Evolutionary conservation across 2,113 vertebrate species (phyloP).

Genomic region (Coptodon bakossiorum): DNA sequence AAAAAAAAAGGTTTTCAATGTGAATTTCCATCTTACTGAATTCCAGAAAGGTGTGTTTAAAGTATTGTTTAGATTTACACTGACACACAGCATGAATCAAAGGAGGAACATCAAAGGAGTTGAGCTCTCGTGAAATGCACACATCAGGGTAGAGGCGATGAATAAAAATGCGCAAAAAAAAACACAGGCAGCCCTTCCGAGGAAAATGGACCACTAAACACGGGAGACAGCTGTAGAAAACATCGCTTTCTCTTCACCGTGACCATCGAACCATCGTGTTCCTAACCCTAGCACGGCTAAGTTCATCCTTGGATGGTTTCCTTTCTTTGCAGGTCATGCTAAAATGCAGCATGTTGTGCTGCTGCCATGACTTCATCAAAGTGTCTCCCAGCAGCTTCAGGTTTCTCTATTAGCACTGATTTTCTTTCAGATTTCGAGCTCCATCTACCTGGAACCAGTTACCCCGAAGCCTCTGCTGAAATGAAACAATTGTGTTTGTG

Average conservation of each 20-base stretch:
- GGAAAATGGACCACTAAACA: background rate
- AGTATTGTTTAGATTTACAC: background rate
- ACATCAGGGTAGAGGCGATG: background rate
- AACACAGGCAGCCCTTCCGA: fast-evolving
- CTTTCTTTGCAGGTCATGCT: background rate
- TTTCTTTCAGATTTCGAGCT: constrained; percentile 22
- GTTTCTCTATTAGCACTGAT: constrained; percentile 11
- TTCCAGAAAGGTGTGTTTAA: background rate
- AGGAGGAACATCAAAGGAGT: background rate
- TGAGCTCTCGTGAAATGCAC: background rate
- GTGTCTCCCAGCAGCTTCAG: background rate
- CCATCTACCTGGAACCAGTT: constrained; percentile 15
- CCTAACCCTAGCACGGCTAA: background rate
- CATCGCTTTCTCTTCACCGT: background rate
- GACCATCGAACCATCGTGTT: background rate
- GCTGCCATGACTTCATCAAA: background rate
- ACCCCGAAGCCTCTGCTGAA: background rate
- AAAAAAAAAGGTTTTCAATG: background rate
- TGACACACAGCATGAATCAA: background rate
- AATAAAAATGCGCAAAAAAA: background rate
- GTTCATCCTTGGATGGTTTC: background rate
- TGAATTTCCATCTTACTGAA: background rate
- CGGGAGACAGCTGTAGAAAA: background rate
- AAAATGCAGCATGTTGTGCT: background rate
- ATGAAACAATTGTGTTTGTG: background rate